These are phyloP conservation scores for Phthorimaea operculella DNA, from an alignment of 1,140 invertebrate species.

Conservation along the genomic window DNA sequence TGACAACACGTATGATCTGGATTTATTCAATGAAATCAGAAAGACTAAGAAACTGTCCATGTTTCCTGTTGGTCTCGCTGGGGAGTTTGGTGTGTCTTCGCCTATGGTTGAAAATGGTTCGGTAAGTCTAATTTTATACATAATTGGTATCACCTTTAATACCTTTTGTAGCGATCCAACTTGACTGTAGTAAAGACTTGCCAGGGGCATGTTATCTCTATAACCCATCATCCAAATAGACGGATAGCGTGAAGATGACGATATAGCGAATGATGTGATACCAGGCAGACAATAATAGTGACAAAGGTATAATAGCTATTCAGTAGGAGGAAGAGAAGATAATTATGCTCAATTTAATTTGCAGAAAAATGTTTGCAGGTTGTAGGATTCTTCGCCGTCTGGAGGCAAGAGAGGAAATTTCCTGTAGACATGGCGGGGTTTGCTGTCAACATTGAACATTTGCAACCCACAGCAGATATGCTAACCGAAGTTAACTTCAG, in stretches of 20 bases:
- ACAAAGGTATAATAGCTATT: too few species aligned
- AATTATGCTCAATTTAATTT: too few species aligned
- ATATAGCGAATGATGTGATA: too few species aligned
- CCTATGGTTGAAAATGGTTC: constrained; percentile 73
- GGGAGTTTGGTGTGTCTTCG: constrained; percentile 72
- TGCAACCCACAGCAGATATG: constrained; percentile 76
- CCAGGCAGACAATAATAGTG: too few species aligned
- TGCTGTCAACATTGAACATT: constrained; percentile 77
- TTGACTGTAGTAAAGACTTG: too few species aligned
- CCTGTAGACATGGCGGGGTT: constrained; percentile 91
- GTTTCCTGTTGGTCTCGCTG: constrained; percentile 87
- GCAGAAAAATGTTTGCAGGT: constrained; percentile 62
- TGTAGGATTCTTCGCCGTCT: constrained; percentile 80
- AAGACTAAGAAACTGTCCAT: constrained; percentile 81
- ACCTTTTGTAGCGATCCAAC: too few species aligned
- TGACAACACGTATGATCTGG: constrained; percentile 90
- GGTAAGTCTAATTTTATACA: constrained; percentile 25
- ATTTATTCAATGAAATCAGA: constrained; percentile 83
- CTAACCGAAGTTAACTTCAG: constrained; percentile 77
- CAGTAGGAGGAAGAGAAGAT: too few species aligned
- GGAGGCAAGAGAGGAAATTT: constrained; percentile 79
- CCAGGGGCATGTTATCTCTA: too few species aligned
- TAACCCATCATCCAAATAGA: too few species aligned
- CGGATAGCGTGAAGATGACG: too few species aligned
- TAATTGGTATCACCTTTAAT: too few species aligned